Percentiles rank a stretch among this genome's conserved stretches.
Conservation (phyloP, 1,140 invertebrate genomes). For the Aethina tumida region DNA sequence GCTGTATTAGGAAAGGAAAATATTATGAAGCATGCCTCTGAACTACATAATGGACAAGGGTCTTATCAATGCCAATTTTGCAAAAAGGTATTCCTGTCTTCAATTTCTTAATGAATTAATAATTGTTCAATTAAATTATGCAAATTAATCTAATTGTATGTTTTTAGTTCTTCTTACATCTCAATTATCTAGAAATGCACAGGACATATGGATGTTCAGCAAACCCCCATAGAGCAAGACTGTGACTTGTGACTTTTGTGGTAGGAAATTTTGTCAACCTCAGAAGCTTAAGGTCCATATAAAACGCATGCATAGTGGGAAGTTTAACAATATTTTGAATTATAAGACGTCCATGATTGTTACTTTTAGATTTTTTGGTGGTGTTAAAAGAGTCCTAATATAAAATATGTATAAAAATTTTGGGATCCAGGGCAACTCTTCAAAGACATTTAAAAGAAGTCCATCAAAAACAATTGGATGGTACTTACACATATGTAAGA, state of each 20-base stretch:
- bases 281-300: conserved; percentile 82
- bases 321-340: conserved; percentile 31
- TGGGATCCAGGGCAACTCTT: conserved; percentile 60
- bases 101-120: not conserved
- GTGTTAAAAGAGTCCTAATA: conserved; percentile 67
- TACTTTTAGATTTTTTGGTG: conserved; percentile 56
- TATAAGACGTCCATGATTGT: no score
- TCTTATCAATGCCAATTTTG: conserved; percentile 71
- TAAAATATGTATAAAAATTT: conserved; percentile 60
- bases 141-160: no score
- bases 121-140: conserved; percentile 3
- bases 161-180: conserved; percentile 57
- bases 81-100: conserved; percentile 45
- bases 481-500: conserved; percentile 50
- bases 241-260: conserved; percentile 67
- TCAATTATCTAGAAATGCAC: conserved; percentile 72
- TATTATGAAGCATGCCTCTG: conserved; percentile 64
- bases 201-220: conserved; percentile 65
- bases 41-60: conserved; percentile 62
- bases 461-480: conserved; percentile 53
- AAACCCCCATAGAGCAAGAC: conserved; percentile 61
- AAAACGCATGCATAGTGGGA: conserved; percentile 76
- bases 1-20: conserved; percentile 66
- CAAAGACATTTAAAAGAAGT: conserved; percentile 67
- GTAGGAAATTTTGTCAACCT: conserved; percentile 70